A percentile compares a stretch with the other conserved stretches of the same genome.
Conservation (phyloP, 2,888 invertebrate species). For the Cremastinae sp. region DNA sequence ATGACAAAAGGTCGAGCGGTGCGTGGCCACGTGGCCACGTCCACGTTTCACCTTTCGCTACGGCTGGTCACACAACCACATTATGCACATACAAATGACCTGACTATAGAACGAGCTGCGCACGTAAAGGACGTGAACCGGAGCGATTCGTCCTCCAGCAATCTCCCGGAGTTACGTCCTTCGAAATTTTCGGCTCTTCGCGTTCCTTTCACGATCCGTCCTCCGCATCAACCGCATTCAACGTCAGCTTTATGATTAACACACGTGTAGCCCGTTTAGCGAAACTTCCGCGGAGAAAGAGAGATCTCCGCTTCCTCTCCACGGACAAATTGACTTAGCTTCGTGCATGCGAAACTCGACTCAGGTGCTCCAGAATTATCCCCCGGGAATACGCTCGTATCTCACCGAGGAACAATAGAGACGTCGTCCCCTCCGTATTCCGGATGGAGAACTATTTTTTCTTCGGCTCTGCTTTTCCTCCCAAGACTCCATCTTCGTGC, state of each 20-base stretch:
- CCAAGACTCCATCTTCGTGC: too few relatives aligned
- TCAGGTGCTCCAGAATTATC: conserved; percentile 4
- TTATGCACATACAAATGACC: neutral
- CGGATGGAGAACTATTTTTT: too few relatives aligned
- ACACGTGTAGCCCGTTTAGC: conserved; percentile 20
- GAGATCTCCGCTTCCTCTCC: neutral
- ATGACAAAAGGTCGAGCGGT: conserved; percentile 70
- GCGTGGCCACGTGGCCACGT: neutral
- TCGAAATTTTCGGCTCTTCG: neutral
- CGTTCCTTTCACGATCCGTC: neutral
- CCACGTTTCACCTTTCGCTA: neutral
- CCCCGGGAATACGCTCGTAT: neutral
- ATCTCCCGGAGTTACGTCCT: conserved; percentile 24
- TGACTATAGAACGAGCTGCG: neutral
- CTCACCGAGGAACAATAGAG: neutral
- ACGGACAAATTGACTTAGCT: conserved; percentile 37
- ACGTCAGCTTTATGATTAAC: conserved; percentile 29
- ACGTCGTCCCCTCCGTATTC: conserved; percentile 2
- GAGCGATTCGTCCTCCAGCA: neutral
- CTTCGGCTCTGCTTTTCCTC: too few relatives aligned
- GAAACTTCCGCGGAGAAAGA: conserved; percentile 33
- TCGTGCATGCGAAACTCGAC: conserved; percentile 7
- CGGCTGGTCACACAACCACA: neutral
- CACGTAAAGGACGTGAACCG: neutral
- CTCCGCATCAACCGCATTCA: conserved; percentile 9